Base-by-base conservation (phyloP, 2,888 invertebrate species). In the Lobophora halterata region DNA sequence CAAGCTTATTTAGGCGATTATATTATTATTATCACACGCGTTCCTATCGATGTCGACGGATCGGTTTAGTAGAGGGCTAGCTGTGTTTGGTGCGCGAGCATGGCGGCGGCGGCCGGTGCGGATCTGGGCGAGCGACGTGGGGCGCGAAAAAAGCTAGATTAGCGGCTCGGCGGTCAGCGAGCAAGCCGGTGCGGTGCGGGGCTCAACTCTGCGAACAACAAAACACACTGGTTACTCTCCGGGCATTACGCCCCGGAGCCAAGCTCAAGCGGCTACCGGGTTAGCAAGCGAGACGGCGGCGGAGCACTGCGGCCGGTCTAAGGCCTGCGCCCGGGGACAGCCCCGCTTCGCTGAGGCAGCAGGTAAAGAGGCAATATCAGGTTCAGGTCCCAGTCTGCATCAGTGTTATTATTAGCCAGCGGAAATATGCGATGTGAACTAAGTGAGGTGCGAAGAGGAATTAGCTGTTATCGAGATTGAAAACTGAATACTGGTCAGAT, bases 201-300 rank as follows among this genome's bases (percentile, higher is more conserved):
- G 76, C 81, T 81, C 85, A 87, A 86, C 79, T 88, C 88, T 88
- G 88, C 81, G 87, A 88, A 88, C 88, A 88, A 88, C 82, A 88
- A 88, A 86, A 86, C 83, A 86, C 83, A 86, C 77, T 72, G 78
- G 85, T 86, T 87, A 86, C 69, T 86, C 82, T 82, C 83, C 80
- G 82, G 81, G 79, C 74, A 57, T 65, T 61, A 50, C 55, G 74
- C 73, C 80, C 83, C 82, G 82, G 82, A 82, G 85, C 82, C 86
- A 85, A 85, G 86, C 86, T 63, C 66, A 85, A 86, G 86, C 85
- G 82, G 83, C 86, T 85, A 78, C 81, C 83, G 83, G 86, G 83
- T 86, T 87, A 86, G 78, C 73, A 82, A 83, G 85, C 86, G 58
- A 54, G 42, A n/a, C n/a, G n/a, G 36, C 36, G 29, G 20, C 23